Evolutionary conservation across 37 sponge, comb jelly and placozoan species (phyloP), one percentile per base, ranked within the genome.

Genomic region (Geodia barretti): DNA sequence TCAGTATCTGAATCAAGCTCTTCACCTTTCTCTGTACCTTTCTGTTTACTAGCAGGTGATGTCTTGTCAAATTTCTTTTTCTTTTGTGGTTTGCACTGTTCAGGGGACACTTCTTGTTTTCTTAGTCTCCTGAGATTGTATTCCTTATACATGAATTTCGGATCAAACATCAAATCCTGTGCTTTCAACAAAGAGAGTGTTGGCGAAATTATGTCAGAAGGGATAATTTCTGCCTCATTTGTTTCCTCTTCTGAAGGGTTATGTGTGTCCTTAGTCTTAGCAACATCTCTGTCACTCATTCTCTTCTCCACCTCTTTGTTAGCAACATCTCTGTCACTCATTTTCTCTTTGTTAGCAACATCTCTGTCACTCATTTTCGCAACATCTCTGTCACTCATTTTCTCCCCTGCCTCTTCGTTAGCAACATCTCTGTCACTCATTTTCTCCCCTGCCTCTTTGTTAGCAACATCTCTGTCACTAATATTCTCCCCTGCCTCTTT

Each of bases 91-190:
- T 7, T 17, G 54, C 11, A 47, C 54, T 47, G 54, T 47, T 47
- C 54, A 7, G 54, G 54, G 54, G 54, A 14, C 54, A 47, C 11
- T 47, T 47, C 54, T 14, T 47, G 54, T 14, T 47, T 47, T 14
- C 54, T 47, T 7, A 47, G 11, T 47, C 37, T 32, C 24, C 80
- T 41, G 37, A 79, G 59, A 34, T 79, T 79, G 60, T 79, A 79
- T 33, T 79, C 80, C 60, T 79, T 79, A 70, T 42, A 79, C 70
- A 68, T 69, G 37, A 69, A 41, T 5, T 41, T 41, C 24, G 33
- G 42, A 69, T 69, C 28, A 58, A 41, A 41, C 54, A 47, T 47
- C 54, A 47, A 7, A 7, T 47, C 54, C 14, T 47, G 54, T 7
- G 54, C 54, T 14, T 7, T 17, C 14, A 47, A 14, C 11, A 47